Evolutionary conservation across 2,113 vertebrate species (phyloP).

Genomic region (Agapornis roseicollis): DNA sequence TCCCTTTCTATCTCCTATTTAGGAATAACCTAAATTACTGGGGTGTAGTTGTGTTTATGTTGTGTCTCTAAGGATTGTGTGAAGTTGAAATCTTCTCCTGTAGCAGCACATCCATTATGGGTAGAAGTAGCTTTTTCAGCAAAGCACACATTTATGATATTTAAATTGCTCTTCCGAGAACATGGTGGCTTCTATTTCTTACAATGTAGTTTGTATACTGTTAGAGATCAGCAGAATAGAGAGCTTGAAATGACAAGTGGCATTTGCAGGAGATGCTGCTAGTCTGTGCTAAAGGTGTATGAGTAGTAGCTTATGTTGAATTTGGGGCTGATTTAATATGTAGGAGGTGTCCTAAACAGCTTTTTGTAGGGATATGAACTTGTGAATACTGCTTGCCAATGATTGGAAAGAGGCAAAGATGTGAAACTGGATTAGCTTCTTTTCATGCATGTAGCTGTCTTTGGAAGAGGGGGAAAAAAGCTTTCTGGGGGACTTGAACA

Average conservation of each 20-base stretch:
- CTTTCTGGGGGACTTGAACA: background rate
- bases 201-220: background rate
- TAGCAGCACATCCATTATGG: background rate
- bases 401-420: background rate
- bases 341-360: slow-evolving; percentile 7
- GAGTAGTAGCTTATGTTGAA: background rate
- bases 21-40: slow-evolving; percentile 6
- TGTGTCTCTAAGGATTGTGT: background rate
- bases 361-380: background rate
- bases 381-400: background rate
- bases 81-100: background rate
- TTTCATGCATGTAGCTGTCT: background rate
- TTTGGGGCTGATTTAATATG: background rate
- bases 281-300: background rate
- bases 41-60: background rate
- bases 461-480: background rate
- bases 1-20: background rate
- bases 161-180: background rate
- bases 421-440: background rate
- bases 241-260: background rate
- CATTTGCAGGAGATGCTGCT: background rate
- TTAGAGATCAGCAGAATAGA: background rate
- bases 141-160: background rate
- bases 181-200: background rate
- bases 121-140: background rate